Conservation (phyloP, 2,113 vertebrate genomes). For the Oryzias woworae region DNA sequence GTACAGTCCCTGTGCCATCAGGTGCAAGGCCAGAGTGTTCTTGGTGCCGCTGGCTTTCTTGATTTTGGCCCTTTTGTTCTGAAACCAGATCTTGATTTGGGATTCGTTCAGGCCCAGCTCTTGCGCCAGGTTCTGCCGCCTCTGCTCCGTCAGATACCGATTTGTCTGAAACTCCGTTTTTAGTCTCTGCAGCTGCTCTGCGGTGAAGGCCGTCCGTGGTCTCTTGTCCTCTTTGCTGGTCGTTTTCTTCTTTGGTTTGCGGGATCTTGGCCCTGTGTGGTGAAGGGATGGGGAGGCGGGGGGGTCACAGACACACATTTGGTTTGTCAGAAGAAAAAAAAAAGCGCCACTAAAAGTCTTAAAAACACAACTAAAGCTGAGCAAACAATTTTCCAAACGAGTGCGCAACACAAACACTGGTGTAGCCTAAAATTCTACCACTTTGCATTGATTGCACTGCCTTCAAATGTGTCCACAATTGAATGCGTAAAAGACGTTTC, state of each 20-base stretch:
- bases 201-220: conserved; percentile 91
- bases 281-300: not conserved
- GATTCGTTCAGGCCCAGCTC: conserved; percentile 92
- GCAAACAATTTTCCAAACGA: not conserved
- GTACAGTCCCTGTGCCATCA: conserved; percentile 94
- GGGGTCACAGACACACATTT: conserved; percentile 11
- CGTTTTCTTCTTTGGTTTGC: conserved; percentile 98
- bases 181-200: conserved; percentile 91
- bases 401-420: not conserved
- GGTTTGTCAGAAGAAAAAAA: conserved; percentile 17
- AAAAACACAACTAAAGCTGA: not conserved
- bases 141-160: conserved; percentile 91
- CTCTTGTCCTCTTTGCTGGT: conserved; percentile 92
- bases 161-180: conserved; percentile 91
- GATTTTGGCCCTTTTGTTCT: conserved; percentile 95
- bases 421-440: not conserved
- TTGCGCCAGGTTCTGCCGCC: conserved; percentile 88
- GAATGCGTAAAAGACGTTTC: conserved; percentile 16
- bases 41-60: conserved; percentile 89
- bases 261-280: conserved; percentile 88
- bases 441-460: not conserved
- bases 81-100: conserved; percentile 96
- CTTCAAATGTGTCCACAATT: not conserved
- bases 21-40: conserved; percentile 88
- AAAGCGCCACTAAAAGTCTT: not conserved